Conservation (phyloP, 2,113 vertebrate species). For the Nothoprocta perdicaria region DNA sequence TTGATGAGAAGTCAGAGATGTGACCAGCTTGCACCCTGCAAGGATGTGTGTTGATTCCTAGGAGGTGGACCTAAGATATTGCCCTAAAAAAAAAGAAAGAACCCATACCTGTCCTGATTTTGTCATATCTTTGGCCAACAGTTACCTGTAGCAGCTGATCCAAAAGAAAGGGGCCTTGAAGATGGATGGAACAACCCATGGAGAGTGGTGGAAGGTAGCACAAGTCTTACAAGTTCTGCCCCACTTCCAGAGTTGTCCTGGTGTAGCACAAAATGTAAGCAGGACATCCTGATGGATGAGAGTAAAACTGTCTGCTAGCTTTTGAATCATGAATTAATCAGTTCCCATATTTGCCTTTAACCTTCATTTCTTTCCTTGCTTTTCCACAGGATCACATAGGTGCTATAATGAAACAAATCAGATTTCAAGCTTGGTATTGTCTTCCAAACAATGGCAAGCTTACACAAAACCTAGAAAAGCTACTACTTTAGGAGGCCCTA, state of each 20-base stretch:
- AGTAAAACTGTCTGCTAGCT: neutral
- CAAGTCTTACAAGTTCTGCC: neutral
- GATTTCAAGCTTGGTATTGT: neutral
- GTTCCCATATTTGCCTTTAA: neutral
- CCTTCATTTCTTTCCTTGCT: neutral
- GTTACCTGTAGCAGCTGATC: neutral
- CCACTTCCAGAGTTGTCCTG: neutral
- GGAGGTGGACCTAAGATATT: neutral
- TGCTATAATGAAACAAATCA: neutral
- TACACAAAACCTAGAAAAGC: neutral
- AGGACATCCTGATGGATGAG: neutral
- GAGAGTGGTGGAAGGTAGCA: neutral
- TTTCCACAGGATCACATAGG: neutral
- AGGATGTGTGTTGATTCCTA: neutral
- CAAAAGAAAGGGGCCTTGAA: accelerated
- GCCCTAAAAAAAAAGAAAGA: neutral
- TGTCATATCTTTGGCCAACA: neutral
- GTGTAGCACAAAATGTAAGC: neutral
- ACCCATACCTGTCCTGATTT: accelerated
- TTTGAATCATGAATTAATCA: neutral
- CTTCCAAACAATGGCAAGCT: neutral
- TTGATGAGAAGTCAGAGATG: neutral
- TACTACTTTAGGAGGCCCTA: neutral
- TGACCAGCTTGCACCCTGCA: neutral
- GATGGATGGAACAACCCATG: neutral